Percentiles rank a stretch among this genome's conserved stretches.
Conservation (phyloP, 2,888 invertebrate species). For the Boloria euphrosyne region DNA sequence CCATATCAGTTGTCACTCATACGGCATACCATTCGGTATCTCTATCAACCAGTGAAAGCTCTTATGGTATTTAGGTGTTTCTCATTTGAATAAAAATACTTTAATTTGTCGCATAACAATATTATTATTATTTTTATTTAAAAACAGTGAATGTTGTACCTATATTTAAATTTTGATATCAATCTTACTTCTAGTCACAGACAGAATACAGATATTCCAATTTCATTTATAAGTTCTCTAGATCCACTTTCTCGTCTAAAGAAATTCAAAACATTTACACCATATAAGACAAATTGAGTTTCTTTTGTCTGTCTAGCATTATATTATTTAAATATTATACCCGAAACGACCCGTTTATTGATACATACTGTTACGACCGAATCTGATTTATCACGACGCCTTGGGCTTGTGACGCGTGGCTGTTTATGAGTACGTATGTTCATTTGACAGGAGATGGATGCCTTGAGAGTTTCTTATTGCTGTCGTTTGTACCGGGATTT, state of each 20-base stretch:
- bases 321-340: conserved; percentile 57
- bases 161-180: too few relatives aligned
- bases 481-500: conserved; percentile 74
- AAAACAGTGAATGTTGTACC: too few relatives aligned
- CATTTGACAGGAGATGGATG: conserved; percentile 73
- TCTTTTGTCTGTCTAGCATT: conserved; percentile 52
- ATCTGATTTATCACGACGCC: conserved; percentile 66
- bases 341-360: conserved; percentile 55
- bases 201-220: too few relatives aligned
- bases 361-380: conserved; percentile 45
- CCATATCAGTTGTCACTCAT: too few relatives aligned
- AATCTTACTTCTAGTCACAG: too few relatives aligned
- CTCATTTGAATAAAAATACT: too few relatives aligned
- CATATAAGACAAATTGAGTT: conserved; percentile 36
- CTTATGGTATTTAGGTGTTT: too few relatives aligned
- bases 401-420: conserved; percentile 39
- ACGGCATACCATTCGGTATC: too few relatives aligned
- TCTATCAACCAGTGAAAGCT: too few relatives aligned
- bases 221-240: too few relatives aligned
- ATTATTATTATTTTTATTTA: too few relatives aligned
- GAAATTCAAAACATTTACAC: neutral
- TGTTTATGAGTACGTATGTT: conserved; percentile 43
- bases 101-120: too few relatives aligned
- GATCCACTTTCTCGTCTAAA: neutral
- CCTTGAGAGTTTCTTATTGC: conserved; percentile 68